These are phyloP conservation scores for Oscheius sp. DNA, from an alignment of 2,888 invertebrate species.

Conservation along the genomic window DNA sequence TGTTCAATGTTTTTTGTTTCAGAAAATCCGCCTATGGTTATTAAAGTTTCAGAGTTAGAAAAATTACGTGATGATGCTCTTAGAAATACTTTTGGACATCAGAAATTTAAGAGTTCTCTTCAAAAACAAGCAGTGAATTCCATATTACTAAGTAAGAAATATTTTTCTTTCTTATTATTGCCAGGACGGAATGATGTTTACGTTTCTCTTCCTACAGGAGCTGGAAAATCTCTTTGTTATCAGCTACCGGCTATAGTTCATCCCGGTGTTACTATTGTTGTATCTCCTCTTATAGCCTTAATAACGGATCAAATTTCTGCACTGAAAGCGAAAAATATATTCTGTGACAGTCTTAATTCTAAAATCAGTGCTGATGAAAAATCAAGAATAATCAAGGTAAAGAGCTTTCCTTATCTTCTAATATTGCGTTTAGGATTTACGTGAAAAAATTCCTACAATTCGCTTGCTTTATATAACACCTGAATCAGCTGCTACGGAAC, in stretches of 20 bases:
- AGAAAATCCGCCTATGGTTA: neutral
- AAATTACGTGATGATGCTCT: constrained; percentile 42
- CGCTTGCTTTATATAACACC: constrained; percentile 93
- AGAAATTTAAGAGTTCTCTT: constrained; percentile 53
- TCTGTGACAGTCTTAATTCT: constrained; percentile 89
- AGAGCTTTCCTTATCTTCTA: neutral
- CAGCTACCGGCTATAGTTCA: constrained; percentile 90
- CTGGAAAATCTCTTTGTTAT: constrained; percentile 94
- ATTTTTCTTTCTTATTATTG: constrained; percentile 21
- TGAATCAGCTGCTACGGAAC: constrained; percentile 86
- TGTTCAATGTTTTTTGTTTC: neutral
- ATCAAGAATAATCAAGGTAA: constrained; percentile 78
- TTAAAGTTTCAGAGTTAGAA: constrained; percentile 37
- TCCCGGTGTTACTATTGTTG: constrained; percentile 85
- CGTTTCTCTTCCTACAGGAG: constrained; percentile 96
- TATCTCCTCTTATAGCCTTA: constrained; percentile 92
- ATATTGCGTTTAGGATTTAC: constrained; percentile 53
- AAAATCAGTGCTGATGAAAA: constrained; percentile 84
- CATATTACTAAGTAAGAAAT: constrained; percentile 46
- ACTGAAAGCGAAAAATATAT: constrained; percentile 81
- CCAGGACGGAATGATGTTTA: constrained; percentile 83
- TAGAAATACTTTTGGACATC: constrained; percentile 53
- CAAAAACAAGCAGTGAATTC: constrained; percentile 58
- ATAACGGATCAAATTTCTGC: constrained; percentile 87
- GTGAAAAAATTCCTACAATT: constrained; percentile 76